Evolutionary conservation across 2,113 vertebrate genomes (phyloP), one percentile per base, ranked within the genome.

Genomic region (Eubucco bourcierii): DNA sequence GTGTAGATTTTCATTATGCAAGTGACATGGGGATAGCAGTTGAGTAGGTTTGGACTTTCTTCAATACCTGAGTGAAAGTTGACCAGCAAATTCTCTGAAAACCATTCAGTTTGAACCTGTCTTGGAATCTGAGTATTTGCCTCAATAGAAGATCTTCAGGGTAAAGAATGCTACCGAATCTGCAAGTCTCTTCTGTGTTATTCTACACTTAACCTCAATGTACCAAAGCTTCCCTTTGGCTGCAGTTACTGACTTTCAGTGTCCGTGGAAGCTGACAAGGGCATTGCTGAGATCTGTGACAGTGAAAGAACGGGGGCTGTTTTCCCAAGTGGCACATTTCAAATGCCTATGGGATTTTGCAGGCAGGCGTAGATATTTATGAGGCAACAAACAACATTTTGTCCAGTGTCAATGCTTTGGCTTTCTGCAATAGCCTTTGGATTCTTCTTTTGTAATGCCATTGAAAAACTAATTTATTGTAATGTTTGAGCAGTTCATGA

Each of bases 331-430:
- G 72, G 55, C 34, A 10, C 8, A 3, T 27, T 15, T 66, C 63
- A 89, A 82, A 55, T 59, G 17, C 75, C 18, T 70, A 3, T 79
- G 81, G 59, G 74, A 68, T 84, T 94, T 89, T 89, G 53, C 46
- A 79, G 84, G 27, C 23, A 61, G 47, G 80, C 88, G 56, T 17
- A 79, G 74, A 46, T 87, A 63, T 73, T 89, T n/a, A 47, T 34
- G n/a, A 79, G 63, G 27, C 55, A 76, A 4, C 7, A 58, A n/a
- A 27, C 23, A 78, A 15, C 1, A 4, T n/a, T 71, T 92, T 88
- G n/a, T 84, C 70, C 70, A n/a, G 10, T 56, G 41, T 67, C 28
- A 74, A 0, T 83, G 20, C 53, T 75, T 86, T 80, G 68, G 31
- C 23, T 90, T 87, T 68, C 44, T 68, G 23, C 28, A 68, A 2